Base-by-base conservation (phyloP, 2,888 invertebrate species). In the Sinelater perroti region DNA sequence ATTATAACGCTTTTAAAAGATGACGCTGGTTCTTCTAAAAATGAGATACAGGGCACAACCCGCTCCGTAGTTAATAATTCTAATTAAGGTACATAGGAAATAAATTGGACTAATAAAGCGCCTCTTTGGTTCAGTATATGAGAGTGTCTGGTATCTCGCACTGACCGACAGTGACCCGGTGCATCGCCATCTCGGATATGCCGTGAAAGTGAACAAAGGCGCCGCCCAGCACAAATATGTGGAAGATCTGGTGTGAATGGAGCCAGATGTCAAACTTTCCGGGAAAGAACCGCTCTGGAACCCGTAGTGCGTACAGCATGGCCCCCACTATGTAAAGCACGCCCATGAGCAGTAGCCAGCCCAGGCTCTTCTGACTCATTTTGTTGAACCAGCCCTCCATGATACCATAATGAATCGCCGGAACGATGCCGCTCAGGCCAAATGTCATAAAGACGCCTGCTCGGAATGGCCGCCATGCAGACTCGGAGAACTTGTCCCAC, bases 241-340 rank as follows among this genome's bases (percentile, higher is more conserved):
- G 99, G 85, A 99, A 99, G 72, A 99, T 92, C 82, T 99, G 99
- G 80, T 99, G 99, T 50, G 98, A 98, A 81, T 99, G 99, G 81
- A 97, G 95, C 93, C 97, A 97, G 73, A 98, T 95, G 81, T 99
- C 99, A 82, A 95, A 93, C 79, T 89, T 91, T 61, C 93, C 93
- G 4, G 99, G 99, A 80, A 97, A 98, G 85, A 95, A 97, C 63
- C 99, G 83, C 80, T 99, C 99, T n/a, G 99, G 99, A 55, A 99
- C 93, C 63, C 99, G 84, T 56, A 94, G 83, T 5, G 98, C 97
- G 80, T 99, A 99, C 70, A 99, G 88, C 76, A 97, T 82, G 36
- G 99, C 98, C 57, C 99, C 99, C 56, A 93, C 81, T 69, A 99
- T 96, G 77, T 99, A 99, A 52, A 99, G 83, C 50, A 90, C 80